Percentiles rank a stretch among this genome's conserved stretches.
phyloP scores from a whole-genome alignment of 2,113 vertebrate genomes.

The Columba janthina region DNA sequence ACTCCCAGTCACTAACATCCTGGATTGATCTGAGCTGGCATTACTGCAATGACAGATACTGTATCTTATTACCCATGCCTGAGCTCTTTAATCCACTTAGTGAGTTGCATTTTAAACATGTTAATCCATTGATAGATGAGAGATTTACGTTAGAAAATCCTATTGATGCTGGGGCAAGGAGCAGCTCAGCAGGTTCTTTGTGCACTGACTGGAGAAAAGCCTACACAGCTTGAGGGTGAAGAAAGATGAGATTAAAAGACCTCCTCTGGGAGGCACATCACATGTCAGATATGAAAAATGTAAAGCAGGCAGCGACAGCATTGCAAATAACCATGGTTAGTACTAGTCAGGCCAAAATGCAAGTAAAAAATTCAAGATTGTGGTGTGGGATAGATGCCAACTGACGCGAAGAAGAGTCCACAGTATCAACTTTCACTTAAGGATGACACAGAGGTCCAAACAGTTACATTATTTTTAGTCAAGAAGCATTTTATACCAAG shows the following conservation, averaged over 20 bases:
- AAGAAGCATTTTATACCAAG: conserved; percentile 1
- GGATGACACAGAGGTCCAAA: not conserved
- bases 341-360: not conserved
- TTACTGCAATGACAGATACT: not conserved
- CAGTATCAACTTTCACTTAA: not conserved
- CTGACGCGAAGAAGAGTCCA: not conserved
- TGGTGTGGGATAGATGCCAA: not conserved
- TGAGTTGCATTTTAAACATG: not conserved
- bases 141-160: conserved; percentile 7
- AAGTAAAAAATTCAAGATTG: not conserved
- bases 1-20: not conserved
- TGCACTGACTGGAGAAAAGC: not conserved
- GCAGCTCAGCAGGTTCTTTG: not conserved
- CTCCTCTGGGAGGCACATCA: not conserved
- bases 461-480: conserved; percentile 11
- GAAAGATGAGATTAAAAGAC: conserved; percentile 1
- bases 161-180: not conserved
- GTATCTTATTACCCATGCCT: not conserved
- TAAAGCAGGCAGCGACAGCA: not conserved
- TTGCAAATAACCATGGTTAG: not conserved
- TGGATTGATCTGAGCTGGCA: not conserved
- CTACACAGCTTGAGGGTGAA: not conserved
- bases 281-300: not conserved
- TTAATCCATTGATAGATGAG: conserved; percentile 29
- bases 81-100: not conserved